A percentile compares a stretch with the other conserved stretches of the same genome.
Evolutionary conservation across 2,797 vertebrate species (phyloP).

Genomic region (Peromyscus attwateri): DNA sequence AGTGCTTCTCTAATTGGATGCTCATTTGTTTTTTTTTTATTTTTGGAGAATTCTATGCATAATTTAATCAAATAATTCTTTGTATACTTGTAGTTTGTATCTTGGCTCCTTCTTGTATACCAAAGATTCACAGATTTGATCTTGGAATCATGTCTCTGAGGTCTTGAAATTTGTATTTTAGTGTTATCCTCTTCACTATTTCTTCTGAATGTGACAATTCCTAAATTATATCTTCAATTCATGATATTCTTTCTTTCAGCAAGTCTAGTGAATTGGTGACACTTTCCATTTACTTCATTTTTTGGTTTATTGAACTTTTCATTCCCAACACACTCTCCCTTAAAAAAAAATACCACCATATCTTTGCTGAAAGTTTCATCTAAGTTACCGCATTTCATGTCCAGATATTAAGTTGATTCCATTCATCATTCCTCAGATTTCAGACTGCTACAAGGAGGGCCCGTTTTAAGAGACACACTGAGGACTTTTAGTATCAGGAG

Average conservation of each 20-base stretch:
- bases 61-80: neutral
- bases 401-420: neutral
- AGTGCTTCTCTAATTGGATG: neutral
- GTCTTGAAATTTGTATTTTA: neutral
- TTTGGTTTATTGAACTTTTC: neutral
- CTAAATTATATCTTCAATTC: neutral
- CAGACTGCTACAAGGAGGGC: neutral
- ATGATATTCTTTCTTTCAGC: neutral
- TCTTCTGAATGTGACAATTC: neutral
- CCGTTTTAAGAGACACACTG: neutral
- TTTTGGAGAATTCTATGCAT: neutral
- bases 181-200: neutral
- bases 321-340: neutral
- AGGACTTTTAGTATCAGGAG: neutral
- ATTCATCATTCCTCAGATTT: neutral
- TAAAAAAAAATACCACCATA: neutral
- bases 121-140: neutral
- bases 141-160: neutral
- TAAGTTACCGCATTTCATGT: neutral
- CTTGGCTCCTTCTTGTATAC: neutral
- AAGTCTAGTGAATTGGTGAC: neutral
- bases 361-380: neutral
- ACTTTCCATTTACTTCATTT: neutral
- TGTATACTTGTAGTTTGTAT: neutral
- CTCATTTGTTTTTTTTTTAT: neutral